Percentiles rank a stretch among this genome's conserved stretches.
phyloP scores from a whole-genome alignment of 2,113 vertebrate species.

The Tamias sibiricus region DNA sequence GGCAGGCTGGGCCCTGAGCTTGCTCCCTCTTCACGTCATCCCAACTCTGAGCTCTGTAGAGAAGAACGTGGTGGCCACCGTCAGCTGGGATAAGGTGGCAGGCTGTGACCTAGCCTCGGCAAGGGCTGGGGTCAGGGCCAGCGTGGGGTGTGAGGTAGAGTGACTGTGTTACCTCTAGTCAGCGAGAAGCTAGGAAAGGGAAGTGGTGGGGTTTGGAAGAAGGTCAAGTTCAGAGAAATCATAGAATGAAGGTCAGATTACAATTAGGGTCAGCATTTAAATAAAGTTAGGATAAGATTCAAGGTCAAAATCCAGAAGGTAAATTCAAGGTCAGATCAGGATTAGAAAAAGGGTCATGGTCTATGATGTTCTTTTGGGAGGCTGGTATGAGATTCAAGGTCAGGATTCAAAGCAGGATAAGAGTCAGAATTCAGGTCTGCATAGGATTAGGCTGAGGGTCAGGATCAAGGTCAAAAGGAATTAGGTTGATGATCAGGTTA shows the following conservation, averaged over 20 bases:
- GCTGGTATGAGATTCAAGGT: neutral
- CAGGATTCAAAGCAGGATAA: neutral
- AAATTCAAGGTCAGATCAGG: neutral
- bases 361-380: neutral
- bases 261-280: neutral
- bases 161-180: neutral
- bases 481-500: neutral
- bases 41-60: constrained; percentile 92
- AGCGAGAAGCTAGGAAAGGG: neutral
- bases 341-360: neutral
- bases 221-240: neutral
- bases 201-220: neutral
- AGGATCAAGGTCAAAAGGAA: neutral
- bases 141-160: neutral
- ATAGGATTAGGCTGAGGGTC: neutral
- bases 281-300: neutral
- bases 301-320: neutral
- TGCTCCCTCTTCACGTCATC: constrained; percentile 94
- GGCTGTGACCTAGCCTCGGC: fast-evolving
- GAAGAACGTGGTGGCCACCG: neutral
- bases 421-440: neutral
- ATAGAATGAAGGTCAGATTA: neutral
- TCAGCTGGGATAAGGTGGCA: neutral
- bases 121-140: neutral
- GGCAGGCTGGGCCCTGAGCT: constrained; percentile 83